These are phyloP conservation scores for Strix occidentalis DNA, from an alignment of 2,797 vertebrate species.

Conservation along the genomic window DNA sequence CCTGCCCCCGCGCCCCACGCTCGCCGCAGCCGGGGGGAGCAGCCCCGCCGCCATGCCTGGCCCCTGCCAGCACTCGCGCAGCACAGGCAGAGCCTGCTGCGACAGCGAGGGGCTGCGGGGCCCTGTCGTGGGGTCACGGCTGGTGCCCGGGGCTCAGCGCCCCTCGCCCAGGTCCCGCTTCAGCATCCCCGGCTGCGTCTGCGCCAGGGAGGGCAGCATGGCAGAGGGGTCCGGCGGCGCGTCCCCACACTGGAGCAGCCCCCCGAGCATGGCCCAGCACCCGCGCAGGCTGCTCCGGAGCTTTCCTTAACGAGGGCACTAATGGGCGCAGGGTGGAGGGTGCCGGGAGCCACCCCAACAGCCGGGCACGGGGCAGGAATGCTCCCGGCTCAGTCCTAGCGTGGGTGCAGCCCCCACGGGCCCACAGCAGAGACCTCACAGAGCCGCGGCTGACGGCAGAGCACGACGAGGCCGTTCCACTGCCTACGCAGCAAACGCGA, in stretches of 20 bases:
- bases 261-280: neutral
- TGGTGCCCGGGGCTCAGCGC: neutral
- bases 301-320: accelerated
- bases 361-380: accelerated
- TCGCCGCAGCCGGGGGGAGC: neutral
- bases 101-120: neutral
- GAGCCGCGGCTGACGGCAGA: neutral
- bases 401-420: accelerated
- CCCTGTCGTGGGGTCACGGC: neutral
- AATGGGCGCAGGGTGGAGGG: accelerated
- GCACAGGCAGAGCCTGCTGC: accelerated
- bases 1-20: neutral
- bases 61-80: neutral
- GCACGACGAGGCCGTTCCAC: neutral
- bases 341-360: neutral
- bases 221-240: neutral
- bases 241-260: neutral
- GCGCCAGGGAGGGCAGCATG: neutral
- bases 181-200: neutral
- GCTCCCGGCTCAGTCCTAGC: accelerated
- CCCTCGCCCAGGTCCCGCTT: accelerated
- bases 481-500: neutral
- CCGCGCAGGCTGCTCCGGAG: accelerated
- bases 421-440: accelerated
- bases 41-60: no score